Evolutionary conservation across 2,888 invertebrate species (phyloP).

Genomic region (Drosophila anomalata): DNA sequence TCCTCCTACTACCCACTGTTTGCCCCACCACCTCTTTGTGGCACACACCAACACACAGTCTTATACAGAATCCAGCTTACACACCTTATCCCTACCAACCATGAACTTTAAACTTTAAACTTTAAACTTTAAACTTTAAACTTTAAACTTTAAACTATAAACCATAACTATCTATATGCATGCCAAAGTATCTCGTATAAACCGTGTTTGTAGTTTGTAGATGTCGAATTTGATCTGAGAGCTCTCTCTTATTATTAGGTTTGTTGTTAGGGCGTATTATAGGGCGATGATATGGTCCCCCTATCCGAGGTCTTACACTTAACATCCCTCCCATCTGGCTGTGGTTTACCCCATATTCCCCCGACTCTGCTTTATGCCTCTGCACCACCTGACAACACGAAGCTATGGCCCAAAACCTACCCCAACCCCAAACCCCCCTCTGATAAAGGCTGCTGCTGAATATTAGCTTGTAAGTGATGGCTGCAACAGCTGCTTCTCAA

Average conservation of each 20-base stretch:
- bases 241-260: background rate
- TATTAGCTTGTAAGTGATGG: slow-evolving; percentile 44
- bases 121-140: background rate
- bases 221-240: slow-evolving; percentile 7
- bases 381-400: slow-evolving; percentile 33
- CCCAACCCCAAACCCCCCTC: slow-evolving; percentile 1
- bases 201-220: slow-evolving; percentile 36
- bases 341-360: slow-evolving; percentile 9
- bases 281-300: too few relatives aligned
- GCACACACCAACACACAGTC: slow-evolving; percentile 23
- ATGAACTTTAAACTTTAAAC: background rate
- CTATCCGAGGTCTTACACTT: background rate
- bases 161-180: slow-evolving; percentile 33
- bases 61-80: slow-evolving; percentile 33
- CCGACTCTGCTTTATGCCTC: slow-evolving; percentile 29
- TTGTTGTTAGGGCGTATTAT: background rate
- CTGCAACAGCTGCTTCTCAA: slow-evolving; percentile 64
- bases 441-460: slow-evolving; percentile 30
- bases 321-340: slow-evolving; percentile 20
- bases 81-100: slow-evolving; percentile 27
- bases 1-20: slow-evolving; percentile 1
- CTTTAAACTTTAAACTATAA: background rate
- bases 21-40: slow-evolving; percentile 21
- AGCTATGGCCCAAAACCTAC: slow-evolving; percentile 9
- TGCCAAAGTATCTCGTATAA: slow-evolving; percentile 17